These are phyloP conservation scores for Neotoma lepida DNA, from an alignment of 2,113 vertebrate species.

Conservation along the genomic window DNA sequence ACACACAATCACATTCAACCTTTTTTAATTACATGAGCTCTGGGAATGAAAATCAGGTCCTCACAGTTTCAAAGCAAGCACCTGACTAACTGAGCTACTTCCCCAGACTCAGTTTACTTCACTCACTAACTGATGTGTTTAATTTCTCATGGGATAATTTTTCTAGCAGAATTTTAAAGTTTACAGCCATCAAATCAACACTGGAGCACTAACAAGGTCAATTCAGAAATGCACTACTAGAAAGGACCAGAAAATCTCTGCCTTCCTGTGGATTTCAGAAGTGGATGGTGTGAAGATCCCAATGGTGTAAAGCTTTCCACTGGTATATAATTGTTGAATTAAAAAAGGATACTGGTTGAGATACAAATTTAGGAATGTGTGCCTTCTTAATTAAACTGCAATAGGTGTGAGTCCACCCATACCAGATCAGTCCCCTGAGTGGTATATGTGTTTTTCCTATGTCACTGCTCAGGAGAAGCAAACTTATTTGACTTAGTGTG, in stretches of 20 bases:
- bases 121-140: not conserved
- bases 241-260: not conserved
- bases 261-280: not conserved
- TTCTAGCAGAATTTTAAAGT: not conserved
- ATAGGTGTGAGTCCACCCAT: not conserved
- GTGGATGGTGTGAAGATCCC: no score
- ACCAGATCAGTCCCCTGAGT: not conserved
- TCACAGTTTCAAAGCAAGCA: no score
- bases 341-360: not conserved
- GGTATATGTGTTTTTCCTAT: not conserved
- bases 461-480: not conserved
- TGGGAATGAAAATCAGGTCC: not conserved
- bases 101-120: not conserved
- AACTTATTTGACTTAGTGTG: not conserved
- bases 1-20: no score
- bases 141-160: not conserved
- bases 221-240: rapidly evolving
- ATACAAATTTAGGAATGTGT: not conserved
- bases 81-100: not conserved
- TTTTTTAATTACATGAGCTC: not conserved
- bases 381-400: not conserved
- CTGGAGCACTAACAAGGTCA: not conserved
- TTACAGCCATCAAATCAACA: not conserved
- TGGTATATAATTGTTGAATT: no score
- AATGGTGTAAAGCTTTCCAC: not conserved